Evolutionary conservation across 2,113 vertebrate species (phyloP), one percentile per base, ranked within the genome.

Genomic region (Falcunculus frontatus): DNA sequence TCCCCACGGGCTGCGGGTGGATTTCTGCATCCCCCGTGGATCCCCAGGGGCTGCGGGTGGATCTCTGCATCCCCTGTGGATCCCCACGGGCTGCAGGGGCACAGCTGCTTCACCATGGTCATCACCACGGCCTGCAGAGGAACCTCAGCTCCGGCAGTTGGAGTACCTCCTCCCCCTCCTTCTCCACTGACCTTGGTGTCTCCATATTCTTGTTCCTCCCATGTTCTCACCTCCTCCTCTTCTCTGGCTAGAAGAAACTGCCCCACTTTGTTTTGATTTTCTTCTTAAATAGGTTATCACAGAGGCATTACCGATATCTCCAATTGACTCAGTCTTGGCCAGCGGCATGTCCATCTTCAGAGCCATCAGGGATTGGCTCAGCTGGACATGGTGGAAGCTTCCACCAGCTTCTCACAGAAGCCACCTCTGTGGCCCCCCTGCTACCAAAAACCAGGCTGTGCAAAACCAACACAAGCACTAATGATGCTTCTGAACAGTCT

Each of bases 381-480:
- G 49, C n/a, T 0, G 1, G 6, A 55, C n/a, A 39, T 6, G 33
- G 57, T 33, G 22, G 49, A 44, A 73, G 39, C 27, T 52, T 52
- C 26, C 3, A 62, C 6, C 46, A 53, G 32, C 47, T 9, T 39
- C 56, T 37, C 47, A 63, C 47, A 63, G 68, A 32, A 37, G 39
- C 21, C 56, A 44, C 10, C 16, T 72, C 41, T 47, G 49, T 8
- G 15, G 4, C 11, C 4, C 6, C 35, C 9, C n/a, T 0, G 0
- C n/a, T 23, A n/a, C 29, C 29, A 55, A 47, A 74, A 39, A 19
- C 7, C 50, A 74, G 50, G 42, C 41, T 3, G 2, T 23, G n/a
- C 50, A 75, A 56, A 65, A 41, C 30, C 35, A 49, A 41, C 42
- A 56, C 42, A 56, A n/a, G 35, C 50, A 19, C 13, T 57, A 68